Base-by-base conservation (phyloP, 2,888 invertebrate genomes). In the Heterodera filipjevi region DNA sequence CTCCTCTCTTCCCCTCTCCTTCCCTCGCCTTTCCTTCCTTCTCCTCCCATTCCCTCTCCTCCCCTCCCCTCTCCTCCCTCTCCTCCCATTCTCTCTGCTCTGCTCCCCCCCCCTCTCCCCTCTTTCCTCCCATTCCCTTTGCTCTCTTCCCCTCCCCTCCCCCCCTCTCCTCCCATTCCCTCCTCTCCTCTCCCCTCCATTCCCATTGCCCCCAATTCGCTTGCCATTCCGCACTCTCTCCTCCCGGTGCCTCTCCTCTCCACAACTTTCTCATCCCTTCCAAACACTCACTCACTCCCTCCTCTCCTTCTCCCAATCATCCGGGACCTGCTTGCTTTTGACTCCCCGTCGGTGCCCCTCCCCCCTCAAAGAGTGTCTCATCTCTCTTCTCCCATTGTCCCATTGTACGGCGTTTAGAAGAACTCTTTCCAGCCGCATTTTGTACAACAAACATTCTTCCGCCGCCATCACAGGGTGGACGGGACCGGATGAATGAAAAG, bases 381-480 rank as follows among this genome's bases (percentile, higher is more conserved):
- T 6, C 59, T 27, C 59, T 27, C 73, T 73, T 73, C 19, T 49
- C 73, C 73, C 49, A 70, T 70, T 73, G 73, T 73, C 49, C 73
- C 44, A 44, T 73, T 59, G 73, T 27, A 30, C 53, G 73, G 39
- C 73, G 27, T 49, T 49, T 49, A 46, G 33, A 49, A 49, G 32
- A 46, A 49, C 32, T 22, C 73, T 39, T 19, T 73, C 46, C 46
- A 44, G 14, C 53, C 33, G n/a, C 53, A 44, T 73, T 49, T 73
- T 73, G 73, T 22, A 73, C 53, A 14, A 44, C 44, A 39, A 46
- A 46, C 46, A 73, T 46, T 73, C 73, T 73, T 39, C 53, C 53
- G 32, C 22, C 30, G 16, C 27, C 39, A 59, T 59, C 59, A 5
- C n/a, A 6, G n/a, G 59, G 5, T 8, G n/a, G 59, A n/a, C 10